These are phyloP conservation scores for Dolichallabes microphthalmus DNA, from an alignment of 2,113 vertebrate species.

Conservation along the genomic window DNA sequence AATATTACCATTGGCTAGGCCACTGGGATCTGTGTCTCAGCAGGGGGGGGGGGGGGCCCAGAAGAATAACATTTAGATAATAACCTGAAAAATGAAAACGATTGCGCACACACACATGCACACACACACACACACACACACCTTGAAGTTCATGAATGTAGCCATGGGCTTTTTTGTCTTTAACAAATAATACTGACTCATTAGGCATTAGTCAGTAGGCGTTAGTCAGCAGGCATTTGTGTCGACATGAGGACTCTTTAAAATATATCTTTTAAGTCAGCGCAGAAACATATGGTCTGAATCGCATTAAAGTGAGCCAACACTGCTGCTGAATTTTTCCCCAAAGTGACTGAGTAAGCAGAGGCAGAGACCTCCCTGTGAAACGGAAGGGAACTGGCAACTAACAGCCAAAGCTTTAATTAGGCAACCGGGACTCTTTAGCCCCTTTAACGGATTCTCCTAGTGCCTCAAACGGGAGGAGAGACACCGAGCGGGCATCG, in stretches of 20 bases:
- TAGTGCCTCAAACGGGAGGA: not conserved
- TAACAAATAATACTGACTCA: conserved; percentile 32
- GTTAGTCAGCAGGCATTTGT: conserved; percentile 2
- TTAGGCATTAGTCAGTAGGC: conserved; percentile 23
- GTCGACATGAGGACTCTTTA: not conserved
- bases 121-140: not conserved
- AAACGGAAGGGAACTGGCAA: conserved; percentile 35
- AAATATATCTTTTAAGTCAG: not conserved
- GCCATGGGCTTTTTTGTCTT: conserved; percentile 21
- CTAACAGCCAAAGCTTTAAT: conserved; percentile 59
- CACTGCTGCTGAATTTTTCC: not conserved
- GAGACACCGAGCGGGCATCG: not conserved
- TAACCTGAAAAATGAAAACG: not conserved
- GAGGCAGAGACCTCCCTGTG: conserved; percentile 24
- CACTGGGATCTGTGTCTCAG: conserved; percentile 32
- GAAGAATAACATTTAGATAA: conserved; percentile 17
- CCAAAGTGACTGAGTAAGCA: conserved; percentile 13
- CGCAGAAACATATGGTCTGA: not conserved
- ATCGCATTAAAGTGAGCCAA: not conserved
- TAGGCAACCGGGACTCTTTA: conserved; percentile 49
- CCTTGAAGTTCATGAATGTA: conserved; percentile 33
- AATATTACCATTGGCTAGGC: conserved; percentile 28
- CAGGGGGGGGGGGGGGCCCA: conserved; percentile 50
- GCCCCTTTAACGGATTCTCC: conserved; percentile 29
- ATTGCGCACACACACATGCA: not conserved